These are phyloP conservation scores for Macrosiphum euphorbiae DNA, from an alignment of 2,888 invertebrate genomes.

Conservation along the genomic window DNA sequence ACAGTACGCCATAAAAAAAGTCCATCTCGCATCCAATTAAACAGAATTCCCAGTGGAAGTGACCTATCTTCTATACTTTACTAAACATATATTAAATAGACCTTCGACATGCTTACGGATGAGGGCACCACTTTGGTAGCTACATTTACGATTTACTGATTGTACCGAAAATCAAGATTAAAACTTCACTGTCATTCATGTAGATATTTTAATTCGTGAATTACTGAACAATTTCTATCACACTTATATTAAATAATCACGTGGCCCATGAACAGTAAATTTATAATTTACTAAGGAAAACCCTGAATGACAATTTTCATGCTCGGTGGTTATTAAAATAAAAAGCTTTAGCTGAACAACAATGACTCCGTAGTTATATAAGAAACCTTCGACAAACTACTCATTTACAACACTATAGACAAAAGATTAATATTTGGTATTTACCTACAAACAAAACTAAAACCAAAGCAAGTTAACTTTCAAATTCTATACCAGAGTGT, in stretches of 20 bases:
- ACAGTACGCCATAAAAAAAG: not conserved
- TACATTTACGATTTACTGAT: not conserved
- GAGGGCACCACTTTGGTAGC: not conserved
- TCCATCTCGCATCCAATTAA: not conserved
- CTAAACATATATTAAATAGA: not conserved
- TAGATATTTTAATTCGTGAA: not conserved
- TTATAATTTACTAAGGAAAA: not conserved
- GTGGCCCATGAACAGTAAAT: not conserved
- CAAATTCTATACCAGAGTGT: not conserved
- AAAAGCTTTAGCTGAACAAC: not conserved
- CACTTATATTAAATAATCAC: not conserved
- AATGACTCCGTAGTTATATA: not conserved
- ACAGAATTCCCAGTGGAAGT: not conserved
- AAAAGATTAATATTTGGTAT: not conserved
- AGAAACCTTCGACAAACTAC: not conserved
- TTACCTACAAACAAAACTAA: not conserved
- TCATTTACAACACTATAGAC: not conserved
- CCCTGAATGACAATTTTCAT: not conserved
- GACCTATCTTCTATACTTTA: conserved; percentile 1
- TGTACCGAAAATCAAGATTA: not conserved
- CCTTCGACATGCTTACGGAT: not conserved
- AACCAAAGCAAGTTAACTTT: not conserved
- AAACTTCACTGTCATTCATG: not conserved
- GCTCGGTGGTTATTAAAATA: not conserved
- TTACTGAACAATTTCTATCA: not conserved